Evolutionary conservation across 1,140 invertebrate genomes (phyloP).

Genomic region (Bombus cullumanus): DNA sequence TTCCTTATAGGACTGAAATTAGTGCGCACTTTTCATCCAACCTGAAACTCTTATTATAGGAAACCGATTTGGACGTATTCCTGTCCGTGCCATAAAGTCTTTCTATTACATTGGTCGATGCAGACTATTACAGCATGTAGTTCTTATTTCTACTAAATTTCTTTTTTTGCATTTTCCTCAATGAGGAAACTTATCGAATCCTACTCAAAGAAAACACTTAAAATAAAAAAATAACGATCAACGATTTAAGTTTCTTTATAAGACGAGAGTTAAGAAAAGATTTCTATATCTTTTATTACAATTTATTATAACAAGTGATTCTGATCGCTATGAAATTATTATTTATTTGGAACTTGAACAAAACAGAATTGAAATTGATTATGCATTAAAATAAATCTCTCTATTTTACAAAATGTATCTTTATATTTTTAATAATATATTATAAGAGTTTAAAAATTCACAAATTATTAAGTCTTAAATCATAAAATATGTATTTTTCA

Average conservation of each 20-base stretch:
- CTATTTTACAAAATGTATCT: too few species aligned
- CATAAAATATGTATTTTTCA: too few species aligned
- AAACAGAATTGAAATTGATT: too few species aligned
- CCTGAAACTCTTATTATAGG: not conserved
- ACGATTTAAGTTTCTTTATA: not conserved
- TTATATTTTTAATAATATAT: too few species aligned
- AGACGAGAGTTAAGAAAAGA: not conserved
- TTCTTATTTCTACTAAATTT: not conserved
- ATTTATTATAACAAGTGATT: not conserved
- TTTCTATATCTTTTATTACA: not conserved
- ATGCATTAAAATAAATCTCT: too few species aligned
- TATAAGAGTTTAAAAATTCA: too few species aligned
- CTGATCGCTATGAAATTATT: too few species aligned
- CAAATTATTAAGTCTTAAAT: too few species aligned
- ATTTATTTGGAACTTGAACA: too few species aligned
- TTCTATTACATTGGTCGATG: not conserved
- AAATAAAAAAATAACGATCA: not conserved
- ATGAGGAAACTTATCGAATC: not conserved
- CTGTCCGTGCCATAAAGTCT: not conserved
- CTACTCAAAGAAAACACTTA: not conserved
- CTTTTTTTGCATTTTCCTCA: not conserved
- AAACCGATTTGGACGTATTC: not conserved
- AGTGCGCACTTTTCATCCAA: not conserved
- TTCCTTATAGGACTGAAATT: not conserved
- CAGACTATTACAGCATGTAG: not conserved